Conservation (phyloP, 2,797 vertebrate genomes). For the Parauchenoglanis ngamensis region DNA sequence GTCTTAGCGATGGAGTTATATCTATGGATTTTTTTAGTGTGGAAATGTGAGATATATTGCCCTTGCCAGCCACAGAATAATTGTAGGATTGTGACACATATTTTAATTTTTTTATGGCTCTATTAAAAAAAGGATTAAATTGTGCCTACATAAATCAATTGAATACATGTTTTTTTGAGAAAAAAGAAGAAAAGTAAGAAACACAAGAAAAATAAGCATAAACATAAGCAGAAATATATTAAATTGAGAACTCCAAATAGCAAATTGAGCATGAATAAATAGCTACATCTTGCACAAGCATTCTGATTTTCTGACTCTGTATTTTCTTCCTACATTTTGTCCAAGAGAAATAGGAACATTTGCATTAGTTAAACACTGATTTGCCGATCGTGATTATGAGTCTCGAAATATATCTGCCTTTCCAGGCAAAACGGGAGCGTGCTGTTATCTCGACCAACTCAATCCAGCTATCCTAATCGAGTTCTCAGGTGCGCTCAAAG, state of each 20-base stretch:
- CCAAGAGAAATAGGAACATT: not conserved
- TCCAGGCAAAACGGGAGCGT: not conserved
- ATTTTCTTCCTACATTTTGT: not conserved
- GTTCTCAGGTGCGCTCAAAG: not conserved
- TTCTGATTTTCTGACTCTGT: slow-evolving; percentile 4
- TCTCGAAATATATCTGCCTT: not conserved
- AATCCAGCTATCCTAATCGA: not conserved
- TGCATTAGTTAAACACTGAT: not conserved
- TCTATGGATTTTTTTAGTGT: not conserved
- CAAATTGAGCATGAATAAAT: slow-evolving; percentile 3
- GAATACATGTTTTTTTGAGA: not conserved
- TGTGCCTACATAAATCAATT: not conserved
- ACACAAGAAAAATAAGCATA: not conserved
- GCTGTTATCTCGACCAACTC: not conserved
- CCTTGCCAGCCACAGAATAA: slow-evolving; percentile 1
- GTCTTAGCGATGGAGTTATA: not conserved
- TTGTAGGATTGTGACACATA: not conserved
- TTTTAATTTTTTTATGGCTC: not conserved
- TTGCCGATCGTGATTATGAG: not conserved
- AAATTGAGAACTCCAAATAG: not conserved
- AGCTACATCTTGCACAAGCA: not conserved
- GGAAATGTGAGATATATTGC: not conserved
- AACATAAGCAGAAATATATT: not conserved
- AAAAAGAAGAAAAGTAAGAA: no score
- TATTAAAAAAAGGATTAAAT: not conserved